Evolutionary conservation across 2,888 invertebrate genomes (phyloP), one percentile per base, ranked within the genome.

Genomic region (Orgyia antiqua): DNA sequence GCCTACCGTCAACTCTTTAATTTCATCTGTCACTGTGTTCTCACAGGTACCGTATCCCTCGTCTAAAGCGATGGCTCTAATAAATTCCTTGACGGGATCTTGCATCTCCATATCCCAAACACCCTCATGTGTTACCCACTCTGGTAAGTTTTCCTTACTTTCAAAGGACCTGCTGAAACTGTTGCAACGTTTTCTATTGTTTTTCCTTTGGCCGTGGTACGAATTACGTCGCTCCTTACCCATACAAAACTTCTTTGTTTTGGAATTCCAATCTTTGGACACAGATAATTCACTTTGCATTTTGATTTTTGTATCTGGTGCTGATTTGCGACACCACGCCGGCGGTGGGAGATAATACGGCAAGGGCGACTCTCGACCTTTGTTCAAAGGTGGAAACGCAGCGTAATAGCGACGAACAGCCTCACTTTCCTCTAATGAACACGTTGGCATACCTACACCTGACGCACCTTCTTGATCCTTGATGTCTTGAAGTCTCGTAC

Each of bases 361-460:
- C 65, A 70, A 54, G 13, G 78, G 79, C 36, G 79, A 75, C 65
- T 76, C 77, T 51, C 68, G 68, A 36, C 74, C 87, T 70, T 88
- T 88, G 48, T 86, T 90, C 60, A 90, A 84, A 57, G 91, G 90
- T 56, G 93, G 93, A 78, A 93, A 93, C 48, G 93, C 93, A 63
- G 92, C 91, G 88, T 92, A 93, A 71, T 93, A 93, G 73, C 90
- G 89, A 68, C 91, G 90, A 54, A 92, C 91, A 67, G 91, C 90
- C 78, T 93, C 93, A 54, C 87, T 88, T 68, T 83, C 80, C 56
- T 82, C 77, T 39, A 74, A 48, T 39, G 89, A 88, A 57, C 76
- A 69, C 58, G 77, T 77, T 62, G 82, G 84, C 84, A 86, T 89
- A 72, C 75, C 87, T 80, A 67, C 83, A 75, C 54, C 74, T 53